Conservation (phyloP, 2,797 vertebrate genomes). For the Ispidina picta region DNA sequence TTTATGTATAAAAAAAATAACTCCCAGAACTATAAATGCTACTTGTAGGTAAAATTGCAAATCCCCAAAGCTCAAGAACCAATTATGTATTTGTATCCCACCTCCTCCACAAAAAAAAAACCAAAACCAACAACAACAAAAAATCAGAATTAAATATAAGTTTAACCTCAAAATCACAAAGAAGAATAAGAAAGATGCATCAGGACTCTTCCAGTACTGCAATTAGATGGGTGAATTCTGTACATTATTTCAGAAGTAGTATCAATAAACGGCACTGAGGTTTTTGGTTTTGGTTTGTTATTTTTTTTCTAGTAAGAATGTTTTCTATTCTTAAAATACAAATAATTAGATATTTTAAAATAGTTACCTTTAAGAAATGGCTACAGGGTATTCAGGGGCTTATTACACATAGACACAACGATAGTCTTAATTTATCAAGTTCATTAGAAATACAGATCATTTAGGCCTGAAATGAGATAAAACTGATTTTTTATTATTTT, state of each 20-base stretch:
- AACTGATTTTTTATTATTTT: neutral
- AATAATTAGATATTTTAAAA: neutral
- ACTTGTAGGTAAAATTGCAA: neutral
- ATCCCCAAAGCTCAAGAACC: neutral
- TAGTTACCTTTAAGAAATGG: neutral
- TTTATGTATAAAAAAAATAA: neutral
- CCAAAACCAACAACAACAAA: neutral
- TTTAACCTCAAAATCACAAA: neutral
- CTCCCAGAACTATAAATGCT: neutral
- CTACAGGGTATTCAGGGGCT: neutral
- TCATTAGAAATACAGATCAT: neutral
- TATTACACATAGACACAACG: neutral
- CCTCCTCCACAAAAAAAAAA: accelerated
- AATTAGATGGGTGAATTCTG: neutral
- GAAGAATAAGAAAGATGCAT: neutral
- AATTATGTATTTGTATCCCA: neutral
- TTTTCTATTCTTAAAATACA: neutral
- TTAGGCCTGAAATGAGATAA: neutral
- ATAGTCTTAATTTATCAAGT: neutral
- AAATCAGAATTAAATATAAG: neutral
- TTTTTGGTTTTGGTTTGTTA: too few relatives aligned
- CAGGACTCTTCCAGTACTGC: neutral
- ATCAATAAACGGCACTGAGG: neutral
- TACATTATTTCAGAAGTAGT: neutral
- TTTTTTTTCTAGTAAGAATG: neutral